Base-by-base conservation (phyloP, 2,888 invertebrate genomes). In the Dimorphilus gyrociliatus region DNA sequence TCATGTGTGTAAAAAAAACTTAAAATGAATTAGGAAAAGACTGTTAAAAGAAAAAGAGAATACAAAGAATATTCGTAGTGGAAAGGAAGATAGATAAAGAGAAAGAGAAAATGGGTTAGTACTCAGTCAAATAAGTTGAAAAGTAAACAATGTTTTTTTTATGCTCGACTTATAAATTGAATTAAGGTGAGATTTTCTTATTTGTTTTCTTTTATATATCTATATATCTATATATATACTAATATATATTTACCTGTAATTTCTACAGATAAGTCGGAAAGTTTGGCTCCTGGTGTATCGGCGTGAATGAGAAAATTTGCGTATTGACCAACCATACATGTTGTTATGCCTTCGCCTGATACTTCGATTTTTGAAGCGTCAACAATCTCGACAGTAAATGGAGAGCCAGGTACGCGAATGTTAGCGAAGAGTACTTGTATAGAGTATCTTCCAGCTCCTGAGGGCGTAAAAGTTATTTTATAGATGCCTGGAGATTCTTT, bases 341-440 rank as follows among this genome's bases (percentile, higher is more conserved):
- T 64, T 32, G 69, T 68, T 26, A 74, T 61, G 35, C 72, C 71
- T 46, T 71, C 68, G 25, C 74, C 74, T 45, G 67, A 69, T 26
- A 73, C 72, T 30, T 69, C 68, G 34, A 73, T 69, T 44, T 69
- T 67, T 38, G 64, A 63, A 8, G 69, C 66, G 44, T 73, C 72
- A 19, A 53, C 45, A 16, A 60, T 55, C 32, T 59, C 54, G 33
- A 58, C 39, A 2, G 46, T 50, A 40, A 49, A 58, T 4, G 60
- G 60, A 2, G 58, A 59, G 12, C 55, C 60, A 55, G 72, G 71
- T n/a, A 79, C 74, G 50, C 81, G 81, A 53, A 78, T 76, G 7
- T 86, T 88, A 57, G 90, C 90, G 65, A 88, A 92, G 56, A 84
- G 86, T 18, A 90, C 75, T 59, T 88, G 86, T 23, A 86, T 72